Conservation (phyloP, 1,140 invertebrate genomes). For the Polyergus mexicanus region DNA sequence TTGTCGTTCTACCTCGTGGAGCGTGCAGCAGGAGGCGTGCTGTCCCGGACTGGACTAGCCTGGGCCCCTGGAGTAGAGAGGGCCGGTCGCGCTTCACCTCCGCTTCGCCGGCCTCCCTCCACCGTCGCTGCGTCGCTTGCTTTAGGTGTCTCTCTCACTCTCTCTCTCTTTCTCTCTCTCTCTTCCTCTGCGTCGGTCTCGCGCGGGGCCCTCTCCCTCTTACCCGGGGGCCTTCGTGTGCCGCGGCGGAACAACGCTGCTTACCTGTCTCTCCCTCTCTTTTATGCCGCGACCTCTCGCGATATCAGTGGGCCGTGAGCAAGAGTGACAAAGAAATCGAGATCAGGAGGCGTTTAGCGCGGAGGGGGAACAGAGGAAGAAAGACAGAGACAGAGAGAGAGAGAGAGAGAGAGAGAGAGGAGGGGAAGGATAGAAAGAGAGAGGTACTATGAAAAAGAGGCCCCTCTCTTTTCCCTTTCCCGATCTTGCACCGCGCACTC, state of each 20-base stretch:
- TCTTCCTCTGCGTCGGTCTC: slow-evolving; percentile 42
- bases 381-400: not conserved
- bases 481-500: slow-evolving; percentile 53
- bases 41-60: slow-evolving; percentile 86
- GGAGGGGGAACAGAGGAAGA: slow-evolving; percentile 20
- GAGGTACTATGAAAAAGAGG: slow-evolving; percentile 64
- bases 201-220: slow-evolving; percentile 55
- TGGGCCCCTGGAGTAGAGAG: slow-evolving; percentile 83
- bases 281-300: slow-evolving; percentile 75
- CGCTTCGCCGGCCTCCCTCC: slow-evolving; percentile 80
- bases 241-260: slow-evolving; percentile 66
- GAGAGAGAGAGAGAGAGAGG: slow-evolving; percentile 10
- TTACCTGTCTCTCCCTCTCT: slow-evolving; percentile 73
- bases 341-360: not conserved
- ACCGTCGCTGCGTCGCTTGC: slow-evolving; percentile 59
- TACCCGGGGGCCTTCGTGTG: slow-evolving; percentile 70
- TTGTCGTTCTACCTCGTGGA: slow-evolving; percentile 82
- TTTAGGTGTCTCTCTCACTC: slow-evolving; percentile 70
- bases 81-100: slow-evolving; percentile 86
- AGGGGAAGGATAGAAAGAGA: slow-evolving; percentile 26
- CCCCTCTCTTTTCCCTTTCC: slow-evolving; percentile 73
- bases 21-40: slow-evolving; percentile 87
- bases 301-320: slow-evolving; percentile 68
- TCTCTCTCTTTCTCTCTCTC: slow-evolving; percentile 73
- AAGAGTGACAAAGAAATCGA: slow-evolving; percentile 27